Evolutionary conservation across 2,797 vertebrate genomes (phyloP).

Genomic region (Myotis myotis): DNA sequence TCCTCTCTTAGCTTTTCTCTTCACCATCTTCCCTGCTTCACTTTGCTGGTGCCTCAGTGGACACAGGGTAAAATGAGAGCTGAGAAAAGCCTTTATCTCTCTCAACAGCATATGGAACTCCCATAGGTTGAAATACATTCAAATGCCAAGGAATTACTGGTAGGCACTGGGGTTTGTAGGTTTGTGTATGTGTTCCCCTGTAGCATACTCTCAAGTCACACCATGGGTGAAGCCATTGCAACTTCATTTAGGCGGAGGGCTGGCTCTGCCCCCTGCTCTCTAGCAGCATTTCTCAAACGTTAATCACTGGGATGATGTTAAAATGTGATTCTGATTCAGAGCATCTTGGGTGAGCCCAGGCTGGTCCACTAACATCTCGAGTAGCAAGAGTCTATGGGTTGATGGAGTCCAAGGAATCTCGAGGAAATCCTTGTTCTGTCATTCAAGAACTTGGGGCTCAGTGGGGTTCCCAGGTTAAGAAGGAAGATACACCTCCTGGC

Average conservation of each 20-base stretch:
- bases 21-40: background rate
- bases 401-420: background rate
- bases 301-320: background rate
- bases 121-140: background rate
- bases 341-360: too few relatives aligned
- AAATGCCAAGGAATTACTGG: background rate
- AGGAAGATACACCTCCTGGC: background rate
- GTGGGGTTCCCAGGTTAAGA: constrained; percentile 1
- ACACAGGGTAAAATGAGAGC: background rate
- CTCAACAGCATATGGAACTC: background rate
- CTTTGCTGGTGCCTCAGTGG: background rate
- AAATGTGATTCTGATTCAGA: background rate
- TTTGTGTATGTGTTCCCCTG: background rate
- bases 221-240: background rate
- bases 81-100: background rate
- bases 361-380: accelerated
- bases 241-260: background rate
- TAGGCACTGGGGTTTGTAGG: background rate
- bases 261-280: background rate
- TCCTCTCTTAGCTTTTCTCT: background rate
- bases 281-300: background rate
- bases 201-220: background rate
- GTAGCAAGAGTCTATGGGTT: background rate
- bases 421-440: background rate
- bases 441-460: background rate